phyloP scores from a whole-genome alignment of 2,113 vertebrate species.

The Salminus brasiliensis region DNA sequence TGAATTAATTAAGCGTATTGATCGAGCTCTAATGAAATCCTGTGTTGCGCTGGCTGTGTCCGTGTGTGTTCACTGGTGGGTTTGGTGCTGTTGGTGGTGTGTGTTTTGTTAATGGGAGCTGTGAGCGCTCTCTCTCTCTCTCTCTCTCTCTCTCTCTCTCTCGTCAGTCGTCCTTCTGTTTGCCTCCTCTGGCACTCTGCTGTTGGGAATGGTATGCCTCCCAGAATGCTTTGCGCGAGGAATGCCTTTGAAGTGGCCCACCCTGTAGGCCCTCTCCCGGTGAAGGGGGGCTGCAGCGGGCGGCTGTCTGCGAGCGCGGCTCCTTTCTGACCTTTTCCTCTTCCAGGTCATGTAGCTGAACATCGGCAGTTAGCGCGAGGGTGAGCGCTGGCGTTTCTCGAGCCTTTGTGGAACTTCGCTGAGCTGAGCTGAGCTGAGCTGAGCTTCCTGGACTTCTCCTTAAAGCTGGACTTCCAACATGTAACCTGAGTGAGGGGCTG shows the following conservation, averaged over 20 bases:
- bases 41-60: no score
- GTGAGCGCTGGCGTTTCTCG: constrained; percentile 5
- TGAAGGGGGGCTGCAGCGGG: constrained; percentile 1
- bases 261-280: constrained; percentile 66
- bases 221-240: constrained; percentile 72
- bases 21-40: no score
- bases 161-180: constrained; percentile 50
- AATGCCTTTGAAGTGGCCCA: constrained; percentile 80
- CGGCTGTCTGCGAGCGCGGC: constrained; percentile 28
- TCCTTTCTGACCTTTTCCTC: constrained; percentile 52
- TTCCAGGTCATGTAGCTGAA: constrained; percentile 41
- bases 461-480: no score
- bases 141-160: no score
- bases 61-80: no score
- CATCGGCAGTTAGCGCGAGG: constrained; percentile 44
- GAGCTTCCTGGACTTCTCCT: no score
- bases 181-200: constrained; percentile 59
- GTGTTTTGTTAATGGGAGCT: no score
- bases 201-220: constrained; percentile 71
- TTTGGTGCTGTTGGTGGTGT: no score
- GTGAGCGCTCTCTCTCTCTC: no score
- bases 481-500: no score
- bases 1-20: no score
- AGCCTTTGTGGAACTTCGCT: no score
- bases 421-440: background rate